These are phyloP conservation scores for Bungarus multicinctus DNA, from an alignment of 2,113 vertebrate species.

Conservation along the genomic window DNA sequence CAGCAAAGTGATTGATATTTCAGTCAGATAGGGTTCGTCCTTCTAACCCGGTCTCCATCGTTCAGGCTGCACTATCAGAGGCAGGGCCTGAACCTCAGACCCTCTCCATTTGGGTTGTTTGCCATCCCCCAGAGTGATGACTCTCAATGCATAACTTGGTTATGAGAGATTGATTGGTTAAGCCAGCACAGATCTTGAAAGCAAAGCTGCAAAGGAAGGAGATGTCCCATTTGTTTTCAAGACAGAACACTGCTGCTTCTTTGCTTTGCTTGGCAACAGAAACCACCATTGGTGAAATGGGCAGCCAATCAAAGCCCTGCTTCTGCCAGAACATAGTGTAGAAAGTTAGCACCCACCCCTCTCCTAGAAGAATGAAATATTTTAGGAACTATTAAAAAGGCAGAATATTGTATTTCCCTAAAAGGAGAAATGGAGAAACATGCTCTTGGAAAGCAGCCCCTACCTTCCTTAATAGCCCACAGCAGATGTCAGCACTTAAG, in stretches of 20 bases:
- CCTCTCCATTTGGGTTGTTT: neutral
- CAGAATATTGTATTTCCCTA: too few relatives aligned
- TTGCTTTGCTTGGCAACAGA: neutral
- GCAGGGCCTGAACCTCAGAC: neutral
- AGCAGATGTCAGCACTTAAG: too few relatives aligned
- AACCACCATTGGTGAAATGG: neutral
- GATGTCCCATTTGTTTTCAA: neutral
- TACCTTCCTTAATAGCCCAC: too few relatives aligned
- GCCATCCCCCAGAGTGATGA: neutral
- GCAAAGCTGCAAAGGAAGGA: neutral
- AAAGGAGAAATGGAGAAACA: too few relatives aligned
- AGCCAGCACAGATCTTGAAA: neutral
- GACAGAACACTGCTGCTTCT: neutral
- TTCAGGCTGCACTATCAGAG: neutral
- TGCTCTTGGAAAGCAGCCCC: too few relatives aligned
- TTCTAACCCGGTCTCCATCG: neutral
- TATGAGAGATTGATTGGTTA: neutral
- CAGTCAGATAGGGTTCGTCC: neutral
- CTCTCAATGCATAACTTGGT: neutral
- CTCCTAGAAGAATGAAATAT: too few relatives aligned
- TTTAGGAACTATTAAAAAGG: too few relatives aligned
- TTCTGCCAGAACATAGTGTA: neutral
- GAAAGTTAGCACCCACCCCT: too few relatives aligned
- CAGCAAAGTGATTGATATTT: neutral
- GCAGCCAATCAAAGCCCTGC: neutral